These are phyloP conservation scores for Quiscalus mexicanus DNA, from an alignment of 2,113 vertebrate species.

Conservation along the genomic window DNA sequence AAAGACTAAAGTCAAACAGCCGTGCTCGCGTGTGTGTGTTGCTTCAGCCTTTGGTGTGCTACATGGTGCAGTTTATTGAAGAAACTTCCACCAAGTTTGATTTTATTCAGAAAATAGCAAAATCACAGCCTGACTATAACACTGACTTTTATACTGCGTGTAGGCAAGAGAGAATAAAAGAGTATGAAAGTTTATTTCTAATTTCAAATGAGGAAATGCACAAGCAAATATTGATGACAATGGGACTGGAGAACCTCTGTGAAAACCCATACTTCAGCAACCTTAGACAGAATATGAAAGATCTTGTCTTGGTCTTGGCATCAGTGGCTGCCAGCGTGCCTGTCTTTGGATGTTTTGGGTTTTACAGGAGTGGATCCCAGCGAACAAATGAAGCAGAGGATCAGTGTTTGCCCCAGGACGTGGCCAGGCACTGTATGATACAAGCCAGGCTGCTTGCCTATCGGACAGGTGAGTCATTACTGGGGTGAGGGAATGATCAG, in stretches of 20 bases:
- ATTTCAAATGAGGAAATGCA: slow-evolving; percentile 79
- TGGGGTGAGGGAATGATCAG: fast-evolving
- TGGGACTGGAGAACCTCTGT: slow-evolving; percentile 90
- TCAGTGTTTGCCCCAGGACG: slow-evolving; percentile 81
- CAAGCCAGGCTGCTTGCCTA: slow-evolving; percentile 89
- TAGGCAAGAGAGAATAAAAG: slow-evolving; percentile 79
- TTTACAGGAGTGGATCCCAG: slow-evolving; percentile 76
- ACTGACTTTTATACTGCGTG: slow-evolving; percentile 81
- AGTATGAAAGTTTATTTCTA: slow-evolving; percentile 84
- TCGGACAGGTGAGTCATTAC: slow-evolving; percentile 85
- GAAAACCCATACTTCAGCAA: slow-evolving; percentile 88
- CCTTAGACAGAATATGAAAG: slow-evolving; percentile 90
- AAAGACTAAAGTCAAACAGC: slow-evolving; percentile 92
- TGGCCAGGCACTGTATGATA: slow-evolving; percentile 88
- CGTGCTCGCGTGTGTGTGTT: slow-evolving; percentile 86
- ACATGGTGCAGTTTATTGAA: slow-evolving; percentile 85
- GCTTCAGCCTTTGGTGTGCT: slow-evolving; percentile 84
- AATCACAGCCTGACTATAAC: slow-evolving; percentile 66
- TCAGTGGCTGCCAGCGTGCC: slow-evolving; percentile 87
- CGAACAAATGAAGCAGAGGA: slow-evolving; percentile 37
- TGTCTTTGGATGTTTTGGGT: slow-evolving; percentile 78
- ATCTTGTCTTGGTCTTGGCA: slow-evolving; percentile 86
- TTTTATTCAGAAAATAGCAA: slow-evolving; percentile 83
- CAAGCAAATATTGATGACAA: slow-evolving; percentile 81
- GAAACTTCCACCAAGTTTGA: slow-evolving; percentile 88